These are phyloP conservation scores for Clarias platycephalus DNA, from an alignment of 2,797 vertebrate genomes.

Conservation along the genomic window DNA sequence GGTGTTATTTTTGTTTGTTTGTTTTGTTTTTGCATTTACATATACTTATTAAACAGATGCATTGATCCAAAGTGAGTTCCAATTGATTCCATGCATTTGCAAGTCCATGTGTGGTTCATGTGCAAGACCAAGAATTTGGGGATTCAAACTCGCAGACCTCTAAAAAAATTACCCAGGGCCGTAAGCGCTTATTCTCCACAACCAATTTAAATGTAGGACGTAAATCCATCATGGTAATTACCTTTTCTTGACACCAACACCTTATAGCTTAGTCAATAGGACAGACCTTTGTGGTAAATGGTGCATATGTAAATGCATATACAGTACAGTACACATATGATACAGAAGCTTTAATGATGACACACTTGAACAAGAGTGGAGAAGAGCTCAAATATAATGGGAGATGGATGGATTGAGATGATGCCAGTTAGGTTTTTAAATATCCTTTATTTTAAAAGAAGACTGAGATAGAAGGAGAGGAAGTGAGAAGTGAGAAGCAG, in stretches of 20 bases:
- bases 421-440: slow-evolving; percentile 70
- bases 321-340: no score
- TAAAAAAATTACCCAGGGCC: neutral
- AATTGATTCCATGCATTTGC: neutral
- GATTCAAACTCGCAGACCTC: neutral
- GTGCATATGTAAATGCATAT: slow-evolving; percentile 1
- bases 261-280: slow-evolving; percentile 6
- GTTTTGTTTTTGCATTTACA: neutral
- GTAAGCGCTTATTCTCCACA: neutral
- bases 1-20: neutral
- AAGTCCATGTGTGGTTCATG: neutral
- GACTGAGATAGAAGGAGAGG: slow-evolving; percentile 41
- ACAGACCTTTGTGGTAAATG: slow-evolving; percentile 17
- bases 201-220: neutral
- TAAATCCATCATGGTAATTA: slow-evolving; percentile 23
- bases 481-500: slow-evolving; percentile 68
- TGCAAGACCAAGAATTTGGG: neutral
- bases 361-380: slow-evolving; percentile 40
- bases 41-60: neutral
- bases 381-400: slow-evolving; percentile 60
- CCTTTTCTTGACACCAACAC: slow-evolving; percentile 14
- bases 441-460: slow-evolving; percentile 71
- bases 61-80: neutral
- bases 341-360: slow-evolving; percentile 12
- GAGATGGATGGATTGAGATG: slow-evolving; percentile 65